phyloP scores from a whole-genome alignment of 1,140 invertebrate species.

The Papilio machaon region DNA sequence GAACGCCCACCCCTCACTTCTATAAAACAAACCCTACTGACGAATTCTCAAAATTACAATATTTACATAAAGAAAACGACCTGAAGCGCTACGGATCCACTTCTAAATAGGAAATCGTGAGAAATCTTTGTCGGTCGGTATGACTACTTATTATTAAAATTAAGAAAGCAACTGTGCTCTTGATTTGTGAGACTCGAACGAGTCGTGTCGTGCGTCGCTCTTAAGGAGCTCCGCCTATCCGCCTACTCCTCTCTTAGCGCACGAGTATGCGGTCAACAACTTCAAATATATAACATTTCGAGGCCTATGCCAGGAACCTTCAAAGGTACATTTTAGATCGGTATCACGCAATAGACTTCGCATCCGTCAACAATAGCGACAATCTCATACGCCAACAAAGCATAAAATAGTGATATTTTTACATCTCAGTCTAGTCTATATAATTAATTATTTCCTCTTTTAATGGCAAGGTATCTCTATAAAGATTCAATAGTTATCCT shows the following conservation, averaged over 20 bases:
- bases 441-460: conserved; percentile 75
- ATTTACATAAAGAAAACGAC: conserved; percentile 78
- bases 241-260: conserved; percentile 60
- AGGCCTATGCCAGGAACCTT: conserved; percentile 67
- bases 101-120: conserved; percentile 77
- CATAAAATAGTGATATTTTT: conserved; percentile 82
- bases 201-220: conserved; percentile 67
- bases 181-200: conserved; percentile 62
- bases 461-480: conserved; percentile 81
- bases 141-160: conserved; percentile 78
- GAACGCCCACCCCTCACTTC: conserved; percentile 66
- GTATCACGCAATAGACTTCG: conserved; percentile 59
- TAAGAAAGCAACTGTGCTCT: conserved; percentile 78
- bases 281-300: conserved; percentile 68
- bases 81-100: conserved; percentile 78
- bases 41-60: conserved; percentile 75
- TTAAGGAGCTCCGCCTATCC: conserved; percentile 49
- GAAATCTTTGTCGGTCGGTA: conserved; percentile 70
- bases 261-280: conserved; percentile 60
- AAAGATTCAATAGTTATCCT: conserved; percentile 80
- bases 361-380: conserved; percentile 72
- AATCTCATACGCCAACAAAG: conserved; percentile 79
- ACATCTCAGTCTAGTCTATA: conserved; percentile 81
- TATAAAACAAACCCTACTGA: conserved; percentile 70
- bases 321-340: conserved; percentile 56